Base-by-base conservation (phyloP, 2,113 vertebrate species). In the Dicerorhinus sumatrensis region DNA sequence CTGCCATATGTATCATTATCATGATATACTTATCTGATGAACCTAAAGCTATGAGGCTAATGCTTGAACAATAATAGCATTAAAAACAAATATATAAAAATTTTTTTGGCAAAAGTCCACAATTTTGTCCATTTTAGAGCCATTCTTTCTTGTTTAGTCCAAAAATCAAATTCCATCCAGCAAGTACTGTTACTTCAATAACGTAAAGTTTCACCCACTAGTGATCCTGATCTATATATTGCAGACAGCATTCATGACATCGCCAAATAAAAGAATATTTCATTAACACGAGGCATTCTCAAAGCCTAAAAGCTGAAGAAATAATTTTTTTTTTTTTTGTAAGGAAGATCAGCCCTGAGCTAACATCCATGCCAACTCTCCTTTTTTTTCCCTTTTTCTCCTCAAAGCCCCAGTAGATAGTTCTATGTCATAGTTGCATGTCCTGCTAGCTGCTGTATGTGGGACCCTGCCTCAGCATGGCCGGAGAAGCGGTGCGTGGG, bases 81-180 rank as follows among this genome's bases (percentile, higher is more conserved):
- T 91, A 91, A 76, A 92, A 87, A 85, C 33, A 88, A 72, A 81
- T 6, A 90, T 21, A 60, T 51, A 87, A 80, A 81, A 87, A 69
- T 3, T 1, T 72, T 89, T 62, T 33, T 7, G 18, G 58, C 42
- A 75, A 51, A 94, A 94, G 91, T 85, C 18, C 31, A 94, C 31
- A 89, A 48, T 8, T 70, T 27, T 95, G 23, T 77, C 62, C 42
- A 42, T 58, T 81, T 75, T 72, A 8, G 6, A 88, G n/a, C 11
- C 23, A 10, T 58, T 94, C 63, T 75, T 97, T 70, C 65, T 83
- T 60, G 16, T 91, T 94, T 77, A 97, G 12, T 63, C 8, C 27
- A 62, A 72, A 92, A 93, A 14, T 39, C 23, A 76, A 97, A 77
- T 72, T 65, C 51, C 63, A 86, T 18, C 51, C 25, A 69, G 25